phyloP scores from a whole-genome alignment of 2,888 invertebrate species.

The Melinaea marsaeus region DNA sequence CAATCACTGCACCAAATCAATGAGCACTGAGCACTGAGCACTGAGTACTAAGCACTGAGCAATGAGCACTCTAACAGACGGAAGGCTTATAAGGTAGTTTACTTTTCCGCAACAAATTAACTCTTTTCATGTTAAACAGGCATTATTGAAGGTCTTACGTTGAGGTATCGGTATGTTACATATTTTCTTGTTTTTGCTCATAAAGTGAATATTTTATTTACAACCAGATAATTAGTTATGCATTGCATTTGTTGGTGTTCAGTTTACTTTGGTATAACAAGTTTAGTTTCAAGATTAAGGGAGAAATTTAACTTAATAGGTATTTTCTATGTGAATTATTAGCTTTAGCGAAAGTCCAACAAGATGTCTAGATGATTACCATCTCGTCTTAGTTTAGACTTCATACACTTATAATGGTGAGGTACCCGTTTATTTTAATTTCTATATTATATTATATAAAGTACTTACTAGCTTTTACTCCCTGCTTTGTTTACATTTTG shows the following conservation, averaged over 20 bases:
- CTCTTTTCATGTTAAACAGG: neutral
- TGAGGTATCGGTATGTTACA: no score
- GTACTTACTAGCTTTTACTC: no score
- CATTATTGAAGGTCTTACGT: neutral
- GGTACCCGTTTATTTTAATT: neutral
- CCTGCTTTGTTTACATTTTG: no score
- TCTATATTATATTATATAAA: neutral
- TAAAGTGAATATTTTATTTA: neutral
- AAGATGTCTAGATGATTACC: conserved; percentile 27
- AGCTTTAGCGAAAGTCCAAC: conserved; percentile 33
- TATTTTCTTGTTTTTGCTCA: neutral
- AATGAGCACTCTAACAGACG: conserved; percentile 10
- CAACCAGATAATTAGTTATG: no score
- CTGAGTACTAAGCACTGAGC: neutral
- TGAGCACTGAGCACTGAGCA: neutral
- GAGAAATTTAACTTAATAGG: conserved; percentile 17
- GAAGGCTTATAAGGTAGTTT: conserved; percentile 10
- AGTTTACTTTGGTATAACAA: neutral
- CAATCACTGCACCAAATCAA: conserved; percentile 21
- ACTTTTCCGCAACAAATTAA: neutral
- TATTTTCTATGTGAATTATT: conserved; percentile 9
- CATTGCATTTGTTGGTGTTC: no score
- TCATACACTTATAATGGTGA: conserved; percentile 10
- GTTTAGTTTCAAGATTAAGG: conserved; percentile 16
- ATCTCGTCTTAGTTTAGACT: conserved; percentile 18